Conservation (phyloP, 2,113 vertebrate species). For the Hippocampus comes region DNA sequence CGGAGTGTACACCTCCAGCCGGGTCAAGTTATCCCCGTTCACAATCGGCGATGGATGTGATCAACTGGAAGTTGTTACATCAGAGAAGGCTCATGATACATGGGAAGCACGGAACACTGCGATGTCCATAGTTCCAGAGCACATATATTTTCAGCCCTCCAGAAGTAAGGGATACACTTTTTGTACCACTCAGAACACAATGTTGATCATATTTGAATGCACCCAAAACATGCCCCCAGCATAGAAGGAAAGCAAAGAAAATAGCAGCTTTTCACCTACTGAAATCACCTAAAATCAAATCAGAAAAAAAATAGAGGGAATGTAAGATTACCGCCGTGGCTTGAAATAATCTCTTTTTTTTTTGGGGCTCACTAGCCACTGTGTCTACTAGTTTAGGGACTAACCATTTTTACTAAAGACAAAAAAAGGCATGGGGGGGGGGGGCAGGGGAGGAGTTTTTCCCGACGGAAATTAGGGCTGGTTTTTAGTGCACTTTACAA, state of each 20-base stretch:
- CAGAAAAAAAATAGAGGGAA: not conserved
- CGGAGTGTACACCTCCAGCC: constrained; percentile 19
- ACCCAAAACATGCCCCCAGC: constrained; percentile 6
- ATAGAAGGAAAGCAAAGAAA: constrained; percentile 2
- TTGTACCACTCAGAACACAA: constrained; percentile 13
- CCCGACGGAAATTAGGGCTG: too few species aligned
- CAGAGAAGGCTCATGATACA: not conserved
- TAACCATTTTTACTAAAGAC: too few species aligned
- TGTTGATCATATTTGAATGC: constrained; percentile 10
- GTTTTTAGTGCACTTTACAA: too few species aligned
- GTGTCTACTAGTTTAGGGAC: too few species aligned
- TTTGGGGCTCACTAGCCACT: not conserved
- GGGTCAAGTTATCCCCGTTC: constrained; percentile 32
- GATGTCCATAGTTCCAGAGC: not conserved
- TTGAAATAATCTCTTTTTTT: too few species aligned
- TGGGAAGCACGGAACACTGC: not conserved
- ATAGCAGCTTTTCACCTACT: not conserved
- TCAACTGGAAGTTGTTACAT: constrained; percentile 15
- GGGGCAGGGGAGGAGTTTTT: too few species aligned
- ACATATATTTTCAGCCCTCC: constrained; percentile 6
- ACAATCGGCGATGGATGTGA: constrained; percentile 9
- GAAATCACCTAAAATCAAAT: constrained; percentile 7
- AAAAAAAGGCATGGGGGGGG: too few species aligned
- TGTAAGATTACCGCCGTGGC: not conserved
- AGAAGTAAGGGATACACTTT: constrained; percentile 1